phyloP scores from a whole-genome alignment of 2,113 vertebrate species.

The Periophthalmodon schlosseri region DNA sequence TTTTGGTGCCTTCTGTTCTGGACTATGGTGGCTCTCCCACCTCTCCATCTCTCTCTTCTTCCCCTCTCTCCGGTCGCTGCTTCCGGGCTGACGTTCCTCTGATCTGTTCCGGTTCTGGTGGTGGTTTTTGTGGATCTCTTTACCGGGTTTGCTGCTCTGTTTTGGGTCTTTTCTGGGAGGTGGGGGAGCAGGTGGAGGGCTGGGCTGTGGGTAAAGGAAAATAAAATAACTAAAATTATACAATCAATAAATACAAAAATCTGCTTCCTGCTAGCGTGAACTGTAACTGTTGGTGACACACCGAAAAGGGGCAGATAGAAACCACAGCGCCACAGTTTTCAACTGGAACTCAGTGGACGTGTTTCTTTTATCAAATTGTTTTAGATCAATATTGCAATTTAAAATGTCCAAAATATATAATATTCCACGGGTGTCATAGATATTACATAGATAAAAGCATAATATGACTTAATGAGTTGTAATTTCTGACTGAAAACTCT shows the following conservation, averaged over 20 bases:
- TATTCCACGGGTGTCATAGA: too few relatives aligned
- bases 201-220: constrained; percentile 64
- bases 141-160: constrained; percentile 67
- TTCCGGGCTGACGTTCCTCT: constrained; percentile 46
- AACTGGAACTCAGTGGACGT: too few relatives aligned
- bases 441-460: too few relatives aligned
- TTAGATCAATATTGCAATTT: too few relatives aligned
- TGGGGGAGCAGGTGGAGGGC: constrained; percentile 43
- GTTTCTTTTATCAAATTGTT: too few relatives aligned
- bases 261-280: too few relatives aligned
- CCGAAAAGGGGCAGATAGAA: too few relatives aligned
- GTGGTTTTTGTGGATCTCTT: constrained; percentile 65
- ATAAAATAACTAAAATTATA: background rate
- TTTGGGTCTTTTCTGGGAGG: constrained; percentile 61
- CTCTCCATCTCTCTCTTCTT: constrained; percentile 66
- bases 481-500: too few relatives aligned
- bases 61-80: constrained; percentile 20
- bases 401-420: too few relatives aligned
- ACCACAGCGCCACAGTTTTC: too few relatives aligned
- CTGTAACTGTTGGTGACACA: too few relatives aligned
- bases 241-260: background rate
- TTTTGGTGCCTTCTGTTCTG: constrained; percentile 65
- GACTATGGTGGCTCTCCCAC: constrained; percentile 71
- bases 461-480: too few relatives aligned
- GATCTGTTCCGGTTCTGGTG: constrained; percentile 56